These are phyloP conservation scores for Prolemur simus DNA, from an alignment of 2,113 vertebrate species.

Conservation along the genomic window DNA sequence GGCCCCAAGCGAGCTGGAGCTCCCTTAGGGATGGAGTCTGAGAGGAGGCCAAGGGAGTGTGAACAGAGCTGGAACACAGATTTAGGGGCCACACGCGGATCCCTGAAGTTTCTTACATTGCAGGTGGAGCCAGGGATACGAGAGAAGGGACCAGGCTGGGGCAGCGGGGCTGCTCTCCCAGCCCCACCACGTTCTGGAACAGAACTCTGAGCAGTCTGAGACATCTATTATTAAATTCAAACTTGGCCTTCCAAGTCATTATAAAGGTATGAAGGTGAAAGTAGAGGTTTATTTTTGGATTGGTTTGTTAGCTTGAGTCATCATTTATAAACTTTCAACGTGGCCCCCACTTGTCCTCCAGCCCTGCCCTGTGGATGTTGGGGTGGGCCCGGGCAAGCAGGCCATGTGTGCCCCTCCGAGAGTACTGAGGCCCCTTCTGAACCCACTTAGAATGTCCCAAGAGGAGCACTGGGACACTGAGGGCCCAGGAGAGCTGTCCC, in stretches of 20 bases:
- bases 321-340: not conserved
- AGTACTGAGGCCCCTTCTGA: not conserved
- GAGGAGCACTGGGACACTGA: fast-evolving
- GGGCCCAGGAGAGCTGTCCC: not conserved
- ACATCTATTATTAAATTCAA: not conserved
- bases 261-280: not conserved
- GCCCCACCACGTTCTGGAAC: not conserved
- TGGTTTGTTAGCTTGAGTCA: not conserved
- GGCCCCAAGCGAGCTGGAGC: not conserved
- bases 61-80: not conserved
- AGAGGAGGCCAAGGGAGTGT: not conserved
- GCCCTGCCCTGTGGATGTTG: not conserved
- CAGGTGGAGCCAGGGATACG: not conserved
- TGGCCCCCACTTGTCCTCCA: not conserved
- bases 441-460: not conserved
- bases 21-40: not conserved
- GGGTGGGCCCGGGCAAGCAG: not conserved
- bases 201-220: not conserved
- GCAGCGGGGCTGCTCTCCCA: not conserved
- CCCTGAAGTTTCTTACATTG: not conserved
- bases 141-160: not conserved
- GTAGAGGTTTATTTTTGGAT: not conserved
- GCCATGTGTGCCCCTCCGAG: not conserved
- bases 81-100: not conserved
- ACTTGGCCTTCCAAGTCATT: not conserved